Conservation (phyloP, 1,140 invertebrate genomes). For the Lasioglossum albipes region DNA sequence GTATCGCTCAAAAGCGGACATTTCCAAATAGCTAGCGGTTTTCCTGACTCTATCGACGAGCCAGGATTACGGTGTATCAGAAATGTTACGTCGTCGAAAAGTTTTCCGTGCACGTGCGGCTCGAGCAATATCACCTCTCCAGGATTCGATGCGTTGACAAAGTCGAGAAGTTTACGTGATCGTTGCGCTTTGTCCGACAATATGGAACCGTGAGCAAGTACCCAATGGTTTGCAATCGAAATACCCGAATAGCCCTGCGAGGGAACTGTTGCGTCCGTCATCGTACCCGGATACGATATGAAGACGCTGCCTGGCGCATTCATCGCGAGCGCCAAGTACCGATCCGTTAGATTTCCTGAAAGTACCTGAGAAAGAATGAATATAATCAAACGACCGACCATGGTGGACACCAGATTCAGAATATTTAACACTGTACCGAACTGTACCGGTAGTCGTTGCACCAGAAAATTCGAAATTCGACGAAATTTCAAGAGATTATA, state of each 20-base stretch:
- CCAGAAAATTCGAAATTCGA: too few species aligned
- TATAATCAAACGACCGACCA: too few species aligned
- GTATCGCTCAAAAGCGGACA: conserved; percentile 79
- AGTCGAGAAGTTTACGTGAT: not conserved
- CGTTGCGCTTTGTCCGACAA: conserved; percentile 68
- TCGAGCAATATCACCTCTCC: conserved; percentile 53
- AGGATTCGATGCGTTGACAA: conserved; percentile 29
- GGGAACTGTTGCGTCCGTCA: conserved; percentile 3
- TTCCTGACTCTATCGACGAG: not conserved
- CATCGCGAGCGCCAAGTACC: conserved; percentile 29
- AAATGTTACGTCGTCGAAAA: conserved; percentile 52
- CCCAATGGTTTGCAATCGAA: conserved; percentile 79
- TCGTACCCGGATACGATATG: conserved; percentile 51
- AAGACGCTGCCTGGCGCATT: conserved; percentile 54
- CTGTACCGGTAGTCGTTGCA: too few species aligned
- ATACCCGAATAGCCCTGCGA: conserved; percentile 77
- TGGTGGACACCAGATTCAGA: too few species aligned
- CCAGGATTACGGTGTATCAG: conserved; percentile 28
- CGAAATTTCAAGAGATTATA: too few species aligned
- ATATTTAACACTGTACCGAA: too few species aligned
- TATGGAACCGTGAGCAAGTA: conserved; percentile 80
- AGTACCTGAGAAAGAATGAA: too few species aligned
- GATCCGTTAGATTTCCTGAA: too few species aligned
- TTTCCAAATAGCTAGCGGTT: conserved; percentile 72
- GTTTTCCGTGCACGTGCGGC: not conserved